Base-by-base conservation (phyloP, 2,888 invertebrate species). In the Sarcophaga subvicina region DNA sequence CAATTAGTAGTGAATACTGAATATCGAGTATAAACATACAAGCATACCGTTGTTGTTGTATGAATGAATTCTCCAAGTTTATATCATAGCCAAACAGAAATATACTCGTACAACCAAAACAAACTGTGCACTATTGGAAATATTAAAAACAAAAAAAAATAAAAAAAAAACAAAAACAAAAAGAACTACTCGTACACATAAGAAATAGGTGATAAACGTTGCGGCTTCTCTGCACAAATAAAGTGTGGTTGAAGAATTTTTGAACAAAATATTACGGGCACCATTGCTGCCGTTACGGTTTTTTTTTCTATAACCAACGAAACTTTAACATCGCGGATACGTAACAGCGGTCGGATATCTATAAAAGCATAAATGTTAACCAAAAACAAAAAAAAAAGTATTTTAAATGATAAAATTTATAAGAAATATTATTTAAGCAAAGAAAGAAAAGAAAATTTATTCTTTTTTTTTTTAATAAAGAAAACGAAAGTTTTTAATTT, bases 221-320 rank as follows among this genome's bases (percentile, higher is more conserved):
- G 89, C 85, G 89, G 89, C 88, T 89, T 88, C 88, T 88, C 85
- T 87, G 87, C 86, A 87, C 87, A 87, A 88, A 88, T 80, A 87
- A 83, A 84, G 66, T 85, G 88, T 80, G 88, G 89, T 89, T 80
- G 72, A 69, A 49, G 60, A 77, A 72, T 87, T 59, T 66, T 72
- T 80, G 22, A 59, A 59, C 59, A n/a, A 10, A 67, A 3, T 66
- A 22, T 6, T 49, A 3, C 49, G 2, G 17, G 25, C 49, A 70
- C 14, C 11, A 20, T 62, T 62, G 54, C 22, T 69, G 49, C 69
- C 87, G 81, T 79, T 80, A 81, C 49, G 59, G 54, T 80, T 60
- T 83, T 82, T 63, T 77, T 67, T 83, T 82, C 3, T 49, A 79
- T 54, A 78, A 49, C 80, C 20, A 84, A 86, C 75, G 84, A 88